Base-by-base conservation (phyloP, 2,113 vertebrate species). In the Junco hyemalis region DNA sequence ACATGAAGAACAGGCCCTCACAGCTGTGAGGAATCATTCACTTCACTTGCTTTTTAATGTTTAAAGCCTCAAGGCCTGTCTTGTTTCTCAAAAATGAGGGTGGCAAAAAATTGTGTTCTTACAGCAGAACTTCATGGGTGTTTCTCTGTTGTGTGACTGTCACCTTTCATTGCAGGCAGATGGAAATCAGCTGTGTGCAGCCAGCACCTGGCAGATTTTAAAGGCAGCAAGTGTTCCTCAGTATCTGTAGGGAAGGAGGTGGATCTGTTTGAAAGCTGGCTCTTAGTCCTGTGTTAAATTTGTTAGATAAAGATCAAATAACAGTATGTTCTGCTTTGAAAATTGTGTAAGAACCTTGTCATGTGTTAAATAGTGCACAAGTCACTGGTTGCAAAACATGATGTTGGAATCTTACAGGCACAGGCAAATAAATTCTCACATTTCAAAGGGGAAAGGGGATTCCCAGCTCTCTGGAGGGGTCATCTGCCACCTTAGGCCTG, bases 371-470 rank as follows among this genome's bases (percentile, higher is more conserved):
- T 63, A 63, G 76, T 31, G 38, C 86, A 74, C 72, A 65, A 76
- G 86, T 84, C 94, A 92, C 53, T 81, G 82, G n/a, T 86, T 94
- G 65, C 82, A 93, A 86, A 90, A 95, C 65, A 44, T 8, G 7
- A 24, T 28, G 1, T 69, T 59, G 44, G 88, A 36, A 74, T 80
- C 85, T 56, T 38, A 12, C 23, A 50, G 56, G 57, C 51, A 21
- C 1, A 60, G 71, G 44, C 70, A 56, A 71, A 76, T 33, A 70
- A 84, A 83, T 66, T 33, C 40, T 76, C 56, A 33, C 40, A 24
- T 68, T 63, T 50, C 36, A 53, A 76, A 71, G 81, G 44, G 51
- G 45, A 60, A n/a, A 78, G 81, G 69, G 68, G 51, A 65, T 81
- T 92, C 57, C 60, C 40, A 54, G 48, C 57, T 84, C 44, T 51